Evolutionary conservation across 2,888 invertebrate species (phyloP).

Genomic region (Papilio demoleus): DNA sequence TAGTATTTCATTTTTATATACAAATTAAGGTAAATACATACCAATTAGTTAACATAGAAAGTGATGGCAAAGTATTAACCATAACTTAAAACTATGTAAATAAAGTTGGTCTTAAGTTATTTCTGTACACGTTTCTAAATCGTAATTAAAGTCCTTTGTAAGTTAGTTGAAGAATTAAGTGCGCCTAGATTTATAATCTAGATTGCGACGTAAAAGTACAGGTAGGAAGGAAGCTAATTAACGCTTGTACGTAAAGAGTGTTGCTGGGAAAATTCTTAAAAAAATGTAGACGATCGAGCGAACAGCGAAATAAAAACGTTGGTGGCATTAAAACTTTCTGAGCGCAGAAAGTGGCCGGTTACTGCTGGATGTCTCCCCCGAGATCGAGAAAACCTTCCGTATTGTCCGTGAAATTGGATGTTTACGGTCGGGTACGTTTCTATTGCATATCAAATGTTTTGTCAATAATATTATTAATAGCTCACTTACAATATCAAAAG

Average conservation of each 20-base stretch:
- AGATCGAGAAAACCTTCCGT: constrained; percentile 22
- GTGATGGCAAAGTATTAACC: no score
- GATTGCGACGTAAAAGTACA: constrained; percentile 4
- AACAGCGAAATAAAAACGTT: constrained; percentile 32
- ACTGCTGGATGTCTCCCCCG: constrained; percentile 23
- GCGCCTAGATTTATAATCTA: background rate
- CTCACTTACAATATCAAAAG: background rate
- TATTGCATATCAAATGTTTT: constrained; percentile 24
- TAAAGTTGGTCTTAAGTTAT: background rate
- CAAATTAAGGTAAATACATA: background rate
- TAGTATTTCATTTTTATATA: background rate
- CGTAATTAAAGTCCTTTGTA: background rate
- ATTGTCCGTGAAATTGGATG: constrained; percentile 37
- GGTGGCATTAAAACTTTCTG: constrained; percentile 32
- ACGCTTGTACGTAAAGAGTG: constrained; percentile 16
- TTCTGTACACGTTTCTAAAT: background rate
- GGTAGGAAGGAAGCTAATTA: constrained; percentile 15
- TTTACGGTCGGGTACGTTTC: constrained; percentile 16
- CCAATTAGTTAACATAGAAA: no score
- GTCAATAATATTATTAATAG: constrained; percentile 1
- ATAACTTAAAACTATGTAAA: no score
- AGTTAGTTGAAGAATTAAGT: background rate
- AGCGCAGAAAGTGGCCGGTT: constrained; percentile 24
- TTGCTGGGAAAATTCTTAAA: constrained; percentile 16
- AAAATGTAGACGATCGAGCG: constrained; percentile 16